Percentiles rank a stretch among this genome's conserved stretches.
Conservation (phyloP, 2,888 invertebrate species). For the Nemoura dubitans region DNA sequence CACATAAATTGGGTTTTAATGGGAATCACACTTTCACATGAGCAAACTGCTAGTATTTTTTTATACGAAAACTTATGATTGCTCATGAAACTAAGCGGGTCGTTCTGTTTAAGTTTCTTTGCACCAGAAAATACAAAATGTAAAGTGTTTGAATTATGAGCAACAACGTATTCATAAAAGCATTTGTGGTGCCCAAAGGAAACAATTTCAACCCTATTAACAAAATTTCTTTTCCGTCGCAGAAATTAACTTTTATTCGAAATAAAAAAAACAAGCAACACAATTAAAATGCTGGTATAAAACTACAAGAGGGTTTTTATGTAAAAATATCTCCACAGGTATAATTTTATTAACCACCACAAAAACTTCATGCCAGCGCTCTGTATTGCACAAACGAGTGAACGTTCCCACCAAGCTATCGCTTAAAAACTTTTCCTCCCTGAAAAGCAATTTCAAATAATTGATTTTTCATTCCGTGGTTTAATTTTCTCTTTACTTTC, state of each 20-base stretch:
- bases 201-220: no score
- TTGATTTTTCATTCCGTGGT: not conserved
- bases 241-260: no score
- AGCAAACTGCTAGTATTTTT: not conserved
- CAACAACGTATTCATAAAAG: no score
- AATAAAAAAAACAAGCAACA: no score
- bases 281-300: no score
- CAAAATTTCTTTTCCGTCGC: no score
- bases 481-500: not conserved
- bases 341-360: no score
- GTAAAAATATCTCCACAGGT: no score
- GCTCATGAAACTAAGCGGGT: not conserved
- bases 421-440: not conserved
- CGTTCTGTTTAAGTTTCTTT: not conserved
- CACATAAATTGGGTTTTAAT: not conserved
- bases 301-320: no score
- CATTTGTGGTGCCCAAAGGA: no score
- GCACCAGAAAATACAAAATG: not conserved
- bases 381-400: not conserved
- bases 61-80: not conserved
- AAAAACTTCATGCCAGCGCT: no score
- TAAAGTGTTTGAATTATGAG: not conserved
- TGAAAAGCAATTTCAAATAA: not conserved
- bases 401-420: not conserved
- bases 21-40: not conserved